Evolutionary conservation across 1,140 invertebrate species (phyloP).

Genomic region (Drosophila setifemur): DNA sequence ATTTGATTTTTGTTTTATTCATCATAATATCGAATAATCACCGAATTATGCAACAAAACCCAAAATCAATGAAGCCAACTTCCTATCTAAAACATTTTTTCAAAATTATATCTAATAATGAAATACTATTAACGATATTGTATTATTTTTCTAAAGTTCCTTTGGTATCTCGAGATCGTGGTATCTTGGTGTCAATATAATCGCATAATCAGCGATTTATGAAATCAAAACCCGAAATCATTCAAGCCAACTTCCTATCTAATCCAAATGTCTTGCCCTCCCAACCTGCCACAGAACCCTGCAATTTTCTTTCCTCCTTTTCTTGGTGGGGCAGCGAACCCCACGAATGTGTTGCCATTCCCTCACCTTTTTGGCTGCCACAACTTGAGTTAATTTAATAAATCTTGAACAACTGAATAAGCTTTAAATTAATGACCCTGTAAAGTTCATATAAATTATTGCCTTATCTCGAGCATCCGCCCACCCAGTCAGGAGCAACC

Average conservation of each 20-base stretch:
- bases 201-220: conserved; percentile 8
- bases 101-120: no score
- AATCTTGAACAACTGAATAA: conserved; percentile 83
- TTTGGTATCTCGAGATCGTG: no score
- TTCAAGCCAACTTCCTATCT: conserved; percentile 19
- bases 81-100: no score
- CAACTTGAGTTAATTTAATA: conserved; percentile 82
- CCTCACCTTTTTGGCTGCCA: conserved; percentile 42
- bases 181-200: no score
- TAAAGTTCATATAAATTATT: conserved; percentile 82
- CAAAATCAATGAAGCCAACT: no score
- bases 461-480: conserved; percentile 61
- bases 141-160: background rate
- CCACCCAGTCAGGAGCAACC: background rate
- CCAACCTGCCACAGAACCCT: background rate
- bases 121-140: no score
- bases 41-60: background rate
- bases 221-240: conserved; percentile 21
- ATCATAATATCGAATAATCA: no score
- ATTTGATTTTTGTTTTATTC: no score
- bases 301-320: background rate
- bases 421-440: conserved; percentile 82
- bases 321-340: no score
- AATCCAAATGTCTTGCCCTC: background rate
- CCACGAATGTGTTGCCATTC: background rate